Percentiles rank a stretch among this genome's conserved stretches.
Conservation (phyloP, 2,888 invertebrate genomes). For the Nipponacmea schrenckii region DNA sequence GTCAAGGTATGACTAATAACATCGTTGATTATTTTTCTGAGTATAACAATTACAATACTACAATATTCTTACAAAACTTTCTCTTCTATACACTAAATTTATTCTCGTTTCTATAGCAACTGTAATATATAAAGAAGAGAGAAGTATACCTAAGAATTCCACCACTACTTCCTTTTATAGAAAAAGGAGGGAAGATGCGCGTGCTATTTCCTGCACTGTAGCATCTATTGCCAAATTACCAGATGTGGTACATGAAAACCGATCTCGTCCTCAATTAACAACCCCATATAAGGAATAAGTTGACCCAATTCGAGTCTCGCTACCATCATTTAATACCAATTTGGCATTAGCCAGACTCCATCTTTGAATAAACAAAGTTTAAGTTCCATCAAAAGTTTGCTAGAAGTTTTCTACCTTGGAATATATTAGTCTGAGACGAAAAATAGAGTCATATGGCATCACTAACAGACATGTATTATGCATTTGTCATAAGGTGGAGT, state of each 20-base stretch:
- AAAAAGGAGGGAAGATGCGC: constrained; percentile 3
- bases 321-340: neutral
- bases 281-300: neutral
- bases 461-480: no score
- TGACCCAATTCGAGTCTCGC: neutral
- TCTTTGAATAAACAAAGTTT: neutral
- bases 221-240: neutral
- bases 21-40: no score
- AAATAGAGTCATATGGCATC: no score
- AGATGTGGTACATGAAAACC: neutral
- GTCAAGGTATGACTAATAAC: no score
- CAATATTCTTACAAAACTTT: no score
- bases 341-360: neutral
- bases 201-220: constrained; percentile 3
- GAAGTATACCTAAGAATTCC: constrained; percentile 3
- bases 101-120: constrained; percentile 2
- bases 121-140: neutral
- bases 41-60: no score
- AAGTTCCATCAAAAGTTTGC: neutral
- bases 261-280: neutral
- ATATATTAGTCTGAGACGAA: neutral
- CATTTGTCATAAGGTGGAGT: no score
- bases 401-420: neutral
- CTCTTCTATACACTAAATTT: constrained; percentile 1
- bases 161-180: constrained; percentile 4